Evolutionary conservation across 2,888 invertebrate species (phyloP).

Genomic region (Lasiommata megera): DNA sequence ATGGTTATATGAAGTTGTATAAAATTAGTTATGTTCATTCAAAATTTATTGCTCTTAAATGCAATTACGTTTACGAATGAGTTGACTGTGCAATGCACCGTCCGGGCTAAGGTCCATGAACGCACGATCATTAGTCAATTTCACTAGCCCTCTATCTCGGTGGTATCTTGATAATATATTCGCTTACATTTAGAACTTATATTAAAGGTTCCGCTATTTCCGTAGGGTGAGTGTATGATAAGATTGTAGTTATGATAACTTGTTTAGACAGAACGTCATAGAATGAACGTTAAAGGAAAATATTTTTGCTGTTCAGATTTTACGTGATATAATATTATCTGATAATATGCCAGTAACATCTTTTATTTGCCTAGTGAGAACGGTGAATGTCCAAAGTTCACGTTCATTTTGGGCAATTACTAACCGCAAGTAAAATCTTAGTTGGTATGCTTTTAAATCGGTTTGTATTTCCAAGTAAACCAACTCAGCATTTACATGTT

Average conservation of each 20-base stretch:
- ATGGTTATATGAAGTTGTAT: neutral
- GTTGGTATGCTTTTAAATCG: no score
- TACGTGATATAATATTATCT: neutral
- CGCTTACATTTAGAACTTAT: neutral
- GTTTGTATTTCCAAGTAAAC: no score
- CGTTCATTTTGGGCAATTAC: no score
- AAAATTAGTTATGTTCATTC: slow-evolving; percentile 4
- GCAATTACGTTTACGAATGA: slow-evolving; percentile 31
- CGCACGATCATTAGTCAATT: slow-evolving; percentile 54
- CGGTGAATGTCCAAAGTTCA: neutral
- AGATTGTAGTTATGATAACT: neutral
- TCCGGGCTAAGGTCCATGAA: slow-evolving; percentile 43
- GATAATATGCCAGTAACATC: neutral
- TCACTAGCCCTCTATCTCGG: slow-evolving; percentile 48
- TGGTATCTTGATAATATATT: slow-evolving; percentile 38
- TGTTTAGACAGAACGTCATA: neutral
- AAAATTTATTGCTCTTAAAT: slow-evolving; percentile 20
- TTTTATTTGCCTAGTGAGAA: neutral
- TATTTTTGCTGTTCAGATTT: neutral
- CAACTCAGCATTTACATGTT: no score
- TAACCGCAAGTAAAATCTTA: no score
- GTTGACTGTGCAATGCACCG: slow-evolving; percentile 39
- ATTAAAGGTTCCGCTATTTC: neutral
- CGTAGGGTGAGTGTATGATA: neutral
- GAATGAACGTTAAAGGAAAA: neutral